Evolutionary conservation across 1,140 invertebrate genomes (phyloP).

Genomic region (Forficula auricularia): DNA sequence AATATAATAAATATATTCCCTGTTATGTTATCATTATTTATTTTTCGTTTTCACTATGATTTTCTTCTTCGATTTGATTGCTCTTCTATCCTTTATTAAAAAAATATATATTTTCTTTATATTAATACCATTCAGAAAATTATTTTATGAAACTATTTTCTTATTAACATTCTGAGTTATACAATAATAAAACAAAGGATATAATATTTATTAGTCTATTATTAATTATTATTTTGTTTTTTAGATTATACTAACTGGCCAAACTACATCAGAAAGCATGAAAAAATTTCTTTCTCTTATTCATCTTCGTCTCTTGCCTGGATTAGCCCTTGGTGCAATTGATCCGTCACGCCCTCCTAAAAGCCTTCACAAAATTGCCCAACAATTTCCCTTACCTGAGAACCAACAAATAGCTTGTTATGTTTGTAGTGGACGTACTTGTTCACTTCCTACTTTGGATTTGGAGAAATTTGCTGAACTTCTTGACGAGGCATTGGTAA

Average conservation of each 20-base stretch:
- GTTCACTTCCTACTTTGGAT: slow-evolving; percentile 57
- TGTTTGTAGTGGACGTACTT: slow-evolving; percentile 62
- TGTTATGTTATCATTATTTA: too few relatives aligned
- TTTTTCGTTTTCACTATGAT: too few relatives aligned
- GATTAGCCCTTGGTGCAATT: slow-evolving; percentile 18
- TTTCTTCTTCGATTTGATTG: too few relatives aligned
- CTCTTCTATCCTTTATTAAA: too few relatives aligned
- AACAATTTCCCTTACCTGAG: slow-evolving; percentile 24
- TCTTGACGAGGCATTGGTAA: slow-evolving; percentile 30
- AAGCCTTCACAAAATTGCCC: slow-evolving; percentile 23
- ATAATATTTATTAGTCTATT: too few relatives aligned
- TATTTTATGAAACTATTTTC: too few relatives aligned
- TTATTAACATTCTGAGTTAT: too few relatives aligned
- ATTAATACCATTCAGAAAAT: too few relatives aligned
- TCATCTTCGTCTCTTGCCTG: slow-evolving; percentile 10
- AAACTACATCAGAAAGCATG: slow-evolving; percentile 14
- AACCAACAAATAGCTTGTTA: slow-evolving; percentile 49
- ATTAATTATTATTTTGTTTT: too few relatives aligned
- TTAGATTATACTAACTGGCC: neutral
- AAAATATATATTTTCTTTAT: too few relatives aligned
- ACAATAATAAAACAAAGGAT: too few relatives aligned
- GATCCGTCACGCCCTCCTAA: slow-evolving; percentile 17
- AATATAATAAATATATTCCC: too few relatives aligned
- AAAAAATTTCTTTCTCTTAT: slow-evolving; percentile 24
- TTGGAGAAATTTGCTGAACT: slow-evolving; percentile 42